Conservation (phyloP, 2,113 vertebrate species). For the Lucifuga dentata region DNA sequence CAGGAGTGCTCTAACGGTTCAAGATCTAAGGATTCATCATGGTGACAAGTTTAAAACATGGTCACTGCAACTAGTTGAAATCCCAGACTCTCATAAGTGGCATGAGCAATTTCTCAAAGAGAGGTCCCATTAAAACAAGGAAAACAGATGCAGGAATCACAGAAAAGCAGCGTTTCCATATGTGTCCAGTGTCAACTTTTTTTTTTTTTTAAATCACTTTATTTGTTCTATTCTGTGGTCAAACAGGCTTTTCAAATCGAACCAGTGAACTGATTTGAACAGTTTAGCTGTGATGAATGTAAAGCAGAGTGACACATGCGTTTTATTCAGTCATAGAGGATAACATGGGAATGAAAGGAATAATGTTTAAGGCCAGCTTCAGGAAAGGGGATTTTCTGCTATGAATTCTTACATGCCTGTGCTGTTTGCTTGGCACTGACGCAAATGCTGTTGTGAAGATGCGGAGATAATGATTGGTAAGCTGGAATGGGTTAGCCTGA, state of each 20-base stretch:
- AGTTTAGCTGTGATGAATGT: no score
- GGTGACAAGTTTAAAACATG: conserved; percentile 16
- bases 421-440: not conserved
- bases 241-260: no score
- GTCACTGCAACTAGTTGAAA: not conserved
- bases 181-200: no score
- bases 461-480: not conserved
- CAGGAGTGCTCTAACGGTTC: not conserved
- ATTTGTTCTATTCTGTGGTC: no score
- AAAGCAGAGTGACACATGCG: not conserved
- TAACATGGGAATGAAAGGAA: not conserved
- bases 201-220: no score
- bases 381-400: no score
- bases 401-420: not conserved
- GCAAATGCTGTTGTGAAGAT: not conserved
- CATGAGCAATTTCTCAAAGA: conserved; percentile 7
- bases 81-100: conserved; percentile 17
- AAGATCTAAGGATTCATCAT: conserved; percentile 8
- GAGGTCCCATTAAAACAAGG: not conserved
- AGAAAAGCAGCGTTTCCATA: no score
- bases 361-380: not conserved
- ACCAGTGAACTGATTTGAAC: no score
- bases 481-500: conserved; percentile 48
- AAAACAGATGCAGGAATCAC: not conserved
- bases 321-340: not conserved